Evolutionary conservation across 1,140 invertebrate genomes (phyloP).

Genomic region (Neodiprion fabricii): DNA sequence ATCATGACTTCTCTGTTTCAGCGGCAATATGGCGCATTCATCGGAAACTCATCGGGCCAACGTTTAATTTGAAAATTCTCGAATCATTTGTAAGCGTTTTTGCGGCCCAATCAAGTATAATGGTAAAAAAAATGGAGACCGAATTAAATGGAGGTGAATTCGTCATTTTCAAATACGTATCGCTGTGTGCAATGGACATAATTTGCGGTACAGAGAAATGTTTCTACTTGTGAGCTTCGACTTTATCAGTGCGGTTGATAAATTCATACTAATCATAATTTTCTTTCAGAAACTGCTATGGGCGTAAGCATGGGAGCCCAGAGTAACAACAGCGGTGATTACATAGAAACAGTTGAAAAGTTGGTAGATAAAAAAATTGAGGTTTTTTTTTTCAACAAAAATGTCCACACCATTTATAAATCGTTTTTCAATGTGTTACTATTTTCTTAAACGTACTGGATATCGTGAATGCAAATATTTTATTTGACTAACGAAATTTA

Average conservation of each 20-base stretch:
- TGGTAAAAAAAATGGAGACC: constrained; percentile 63
- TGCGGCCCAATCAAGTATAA: constrained; percentile 67
- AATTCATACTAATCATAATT: background rate
- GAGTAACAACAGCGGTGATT: constrained; percentile 70
- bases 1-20: constrained; percentile 37
- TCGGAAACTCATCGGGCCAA: constrained; percentile 74
- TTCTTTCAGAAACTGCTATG: constrained; percentile 80
- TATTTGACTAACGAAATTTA: no score
- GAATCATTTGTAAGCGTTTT: constrained; percentile 75
- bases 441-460: no score
- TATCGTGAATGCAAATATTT: no score
- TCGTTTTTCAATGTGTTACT: no score
- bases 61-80: constrained; percentile 78
- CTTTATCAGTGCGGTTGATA: background rate
- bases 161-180: constrained; percentile 69
- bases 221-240: constrained; percentile 11
- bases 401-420: constrained; percentile 17
- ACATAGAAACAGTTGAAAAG: constrained; percentile 73
- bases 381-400: constrained; percentile 25
- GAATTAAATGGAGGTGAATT: constrained; percentile 50
- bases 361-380: constrained; percentile 57
- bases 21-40: constrained; percentile 71
- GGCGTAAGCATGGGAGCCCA: constrained; percentile 76
- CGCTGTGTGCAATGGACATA: constrained; percentile 73
- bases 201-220: constrained; percentile 67